These are phyloP conservation scores for Blastomussa wellsi DNA, from an alignment of 92 coral and sea anemone species.

Conservation along the genomic window DNA sequence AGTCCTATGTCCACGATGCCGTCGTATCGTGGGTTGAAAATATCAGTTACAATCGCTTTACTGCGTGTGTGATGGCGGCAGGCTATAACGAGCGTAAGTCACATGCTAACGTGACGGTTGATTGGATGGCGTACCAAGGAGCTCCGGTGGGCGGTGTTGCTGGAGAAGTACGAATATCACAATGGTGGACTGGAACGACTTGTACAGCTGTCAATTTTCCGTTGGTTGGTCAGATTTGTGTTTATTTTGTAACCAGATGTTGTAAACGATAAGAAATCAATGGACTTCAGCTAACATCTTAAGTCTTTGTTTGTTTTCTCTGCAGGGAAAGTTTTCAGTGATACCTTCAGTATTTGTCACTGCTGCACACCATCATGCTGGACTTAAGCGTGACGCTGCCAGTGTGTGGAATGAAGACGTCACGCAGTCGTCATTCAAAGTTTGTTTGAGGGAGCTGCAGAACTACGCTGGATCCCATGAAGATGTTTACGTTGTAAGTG, in stretches of 20 bases:
- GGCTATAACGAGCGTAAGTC: conserved; percentile 51
- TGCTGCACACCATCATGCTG: conserved; percentile 58
- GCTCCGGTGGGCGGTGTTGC: conserved; percentile 59
- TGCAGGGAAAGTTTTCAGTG: conserved; percentile 48
- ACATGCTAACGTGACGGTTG: conserved; percentile 31
- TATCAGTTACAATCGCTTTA: conserved; percentile 27
- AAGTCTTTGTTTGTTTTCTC: background rate
- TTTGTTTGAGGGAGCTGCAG: conserved; percentile 65
- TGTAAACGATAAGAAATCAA: no score
- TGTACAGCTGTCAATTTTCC: conserved; percentile 44
- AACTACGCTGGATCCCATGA: conserved; percentile 59
- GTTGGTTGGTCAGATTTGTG: conserved; percentile 12
- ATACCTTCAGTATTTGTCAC: conserved; percentile 54
- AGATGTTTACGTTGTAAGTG: conserved; percentile 54
- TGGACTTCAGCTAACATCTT: no score
- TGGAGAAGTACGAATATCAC: conserved; percentile 38
- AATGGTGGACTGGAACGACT: conserved; percentile 67
- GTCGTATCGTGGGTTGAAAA: conserved; percentile 55
- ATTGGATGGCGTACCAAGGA: conserved; percentile 67
- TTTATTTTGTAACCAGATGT: background rate
- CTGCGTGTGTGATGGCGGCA: conserved; percentile 42
- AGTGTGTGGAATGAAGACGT: conserved; percentile 61
- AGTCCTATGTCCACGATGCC: conserved; percentile 50
- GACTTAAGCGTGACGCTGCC: conserved; percentile 56
- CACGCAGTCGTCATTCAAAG: conserved; percentile 52